A percentile compares a stretch with the other conserved stretches of the same genome.
Conservation (phyloP, 2,113 vertebrate species). For the Tyto alba region DNA sequence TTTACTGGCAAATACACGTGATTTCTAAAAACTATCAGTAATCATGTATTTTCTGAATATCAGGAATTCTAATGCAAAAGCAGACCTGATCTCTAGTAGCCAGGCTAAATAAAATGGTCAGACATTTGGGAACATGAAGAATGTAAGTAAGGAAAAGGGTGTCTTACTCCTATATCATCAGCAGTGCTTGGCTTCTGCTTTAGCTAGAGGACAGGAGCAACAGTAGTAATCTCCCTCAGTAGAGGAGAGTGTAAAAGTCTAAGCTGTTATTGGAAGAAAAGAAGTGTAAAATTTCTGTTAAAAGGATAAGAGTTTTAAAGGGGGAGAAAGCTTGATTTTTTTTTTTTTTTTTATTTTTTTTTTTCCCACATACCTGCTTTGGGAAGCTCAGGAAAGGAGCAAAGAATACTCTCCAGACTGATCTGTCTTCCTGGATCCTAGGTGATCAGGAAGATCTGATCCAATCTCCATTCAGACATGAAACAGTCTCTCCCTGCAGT, state of each 20-base stretch:
- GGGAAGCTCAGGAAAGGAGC: neutral
- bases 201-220: neutral
- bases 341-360: no score
- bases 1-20: neutral
- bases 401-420: neutral
- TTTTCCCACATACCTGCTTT: neutral
- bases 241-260: neutral
- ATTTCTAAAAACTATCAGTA: neutral
- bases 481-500: neutral
- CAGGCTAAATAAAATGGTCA: neutral
- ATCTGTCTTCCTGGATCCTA: neutral
- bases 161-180: neutral
- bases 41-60: neutral
- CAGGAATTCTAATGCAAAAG: neutral
- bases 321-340: neutral
- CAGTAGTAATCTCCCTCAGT: neutral
- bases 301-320: neutral
- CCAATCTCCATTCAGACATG: neutral
- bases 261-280: neutral
- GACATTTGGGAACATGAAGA: neutral
- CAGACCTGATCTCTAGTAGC: neutral
- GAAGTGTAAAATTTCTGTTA: neutral
- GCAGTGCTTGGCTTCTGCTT: neutral
- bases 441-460: neutral
- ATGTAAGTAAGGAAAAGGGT: neutral